Conservation (phyloP, 1,140 invertebrate species). For the Caerostris darwini region DNA sequence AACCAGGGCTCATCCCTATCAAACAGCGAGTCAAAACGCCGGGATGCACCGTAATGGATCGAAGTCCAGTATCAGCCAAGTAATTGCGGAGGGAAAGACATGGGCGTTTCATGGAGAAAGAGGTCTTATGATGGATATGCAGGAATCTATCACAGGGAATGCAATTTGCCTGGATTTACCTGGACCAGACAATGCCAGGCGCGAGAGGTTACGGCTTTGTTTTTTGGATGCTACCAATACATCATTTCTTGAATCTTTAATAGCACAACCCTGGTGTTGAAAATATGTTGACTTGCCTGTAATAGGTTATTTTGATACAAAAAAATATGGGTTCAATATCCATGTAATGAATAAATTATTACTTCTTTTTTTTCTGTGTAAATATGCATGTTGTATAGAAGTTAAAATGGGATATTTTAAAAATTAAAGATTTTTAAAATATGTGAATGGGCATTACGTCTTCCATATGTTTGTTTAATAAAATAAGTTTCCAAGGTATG, state of each 20-base stretch:
- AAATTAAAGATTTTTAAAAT: too few species aligned
- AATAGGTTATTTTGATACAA: too few species aligned
- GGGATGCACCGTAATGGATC: background rate
- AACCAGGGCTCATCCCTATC: background rate
- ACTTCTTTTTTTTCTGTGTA: too few species aligned
- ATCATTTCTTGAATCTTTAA: background rate
- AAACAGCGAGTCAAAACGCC: background rate
- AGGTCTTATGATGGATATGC: background rate
- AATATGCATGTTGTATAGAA: too few species aligned
- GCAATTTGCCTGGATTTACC: slow-evolving; percentile 52
- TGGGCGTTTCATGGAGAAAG: background rate
- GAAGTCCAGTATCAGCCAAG: background rate
- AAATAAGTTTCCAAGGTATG: too few species aligned
- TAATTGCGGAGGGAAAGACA: background rate
- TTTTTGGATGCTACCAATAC: background rate
- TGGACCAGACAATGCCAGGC: background rate
- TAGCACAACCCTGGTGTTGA: too few species aligned
- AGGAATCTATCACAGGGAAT: slow-evolving; percentile 11
- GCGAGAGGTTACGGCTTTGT: slow-evolving; percentile 15
- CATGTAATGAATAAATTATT: too few species aligned
- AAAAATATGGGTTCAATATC: too few species aligned
- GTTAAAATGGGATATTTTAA: too few species aligned
- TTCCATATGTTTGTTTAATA: too few species aligned
- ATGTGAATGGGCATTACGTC: too few species aligned
- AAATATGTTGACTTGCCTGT: too few species aligned